Evolutionary conservation across 2,888 invertebrate species (phyloP), one percentile per base, ranked within the genome.

Genomic region (Pediacus dermestoides): DNA sequence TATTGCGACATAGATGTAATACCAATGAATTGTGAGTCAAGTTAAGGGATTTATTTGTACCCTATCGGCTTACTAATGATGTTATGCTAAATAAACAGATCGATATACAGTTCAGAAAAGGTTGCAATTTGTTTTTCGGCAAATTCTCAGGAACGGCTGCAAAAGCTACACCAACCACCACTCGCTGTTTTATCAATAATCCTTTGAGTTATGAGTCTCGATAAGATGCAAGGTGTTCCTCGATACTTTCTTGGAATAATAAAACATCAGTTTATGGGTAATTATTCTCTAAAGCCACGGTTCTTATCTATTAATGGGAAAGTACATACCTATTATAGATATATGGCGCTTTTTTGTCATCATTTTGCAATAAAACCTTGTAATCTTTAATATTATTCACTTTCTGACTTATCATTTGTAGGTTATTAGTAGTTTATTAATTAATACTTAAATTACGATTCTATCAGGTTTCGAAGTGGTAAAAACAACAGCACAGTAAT

Each of bases 41-140:
- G 35, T 48, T 45, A 34, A 34, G 48, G 56, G 53, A 54, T 54
- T 54, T 56, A 54, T 55, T 50, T 50, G 50, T 49, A 46, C 51
- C 48, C 52, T 52, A 51, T 53, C 50, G 38, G 55, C 51, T 57
- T 57, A 53, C 55, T 57, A 57, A 57, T 53, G 52, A 54, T 48
- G 51, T 54, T 55, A 57, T 55, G 57, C 54, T 53, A 57, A 57
- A 48, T 48, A 54, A 50, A 25, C 21, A 6, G 36, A 44, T 46
- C 46, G 44, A 46, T 44, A 16, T 21, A 37, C 26, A 6, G 27
- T 39, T 33, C 35, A 28, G 22, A 15, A 31, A 40, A 7, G 21
- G 21, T 18, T 6, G 21, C 6, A 18, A 18, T 18, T 18, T 18
- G 6, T 18, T 42, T 34, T 32, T n/a, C 37, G 16, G n/a, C 30